Percentiles rank a stretch among this genome's conserved stretches.
Conservation (phyloP, 2,113 vertebrate species). For the Gnathonemus echidnorhynchus region DNA sequence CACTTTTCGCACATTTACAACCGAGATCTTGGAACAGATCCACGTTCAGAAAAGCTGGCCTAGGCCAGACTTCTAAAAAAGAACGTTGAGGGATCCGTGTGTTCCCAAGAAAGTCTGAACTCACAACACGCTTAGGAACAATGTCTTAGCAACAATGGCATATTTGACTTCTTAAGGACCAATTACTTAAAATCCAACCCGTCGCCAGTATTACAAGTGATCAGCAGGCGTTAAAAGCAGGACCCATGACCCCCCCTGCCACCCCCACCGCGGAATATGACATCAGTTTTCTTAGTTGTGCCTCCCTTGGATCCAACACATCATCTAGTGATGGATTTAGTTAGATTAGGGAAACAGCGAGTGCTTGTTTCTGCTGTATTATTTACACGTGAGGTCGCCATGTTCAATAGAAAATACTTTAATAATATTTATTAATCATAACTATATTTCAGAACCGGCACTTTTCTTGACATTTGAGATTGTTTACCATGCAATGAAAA, state of each 20-base stretch:
- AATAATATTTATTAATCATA: neutral
- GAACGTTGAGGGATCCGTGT: neutral
- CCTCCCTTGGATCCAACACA: neutral
- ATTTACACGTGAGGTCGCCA: neutral
- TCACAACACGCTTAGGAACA: neutral
- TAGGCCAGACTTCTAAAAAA: neutral
- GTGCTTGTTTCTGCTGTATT: neutral
- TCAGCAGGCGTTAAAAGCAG: neutral
- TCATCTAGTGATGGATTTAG: neutral
- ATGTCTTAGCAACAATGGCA: neutral
- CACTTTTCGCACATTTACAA: neutral
- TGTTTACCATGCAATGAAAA: neutral
- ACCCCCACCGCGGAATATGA: neutral
- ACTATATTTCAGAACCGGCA: neutral
- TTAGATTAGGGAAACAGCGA: neutral
- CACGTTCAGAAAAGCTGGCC: neutral
- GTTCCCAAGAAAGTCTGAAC: neutral
- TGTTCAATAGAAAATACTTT: neutral
- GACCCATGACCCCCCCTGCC: neutral
- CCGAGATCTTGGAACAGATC: neutral
- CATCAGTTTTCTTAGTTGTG: neutral
- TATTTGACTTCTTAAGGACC: neutral
- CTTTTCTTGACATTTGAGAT: neutral
- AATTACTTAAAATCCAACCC: neutral
- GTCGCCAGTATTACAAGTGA: neutral